Evolutionary conservation across 1,140 invertebrate species (phyloP), one percentile per base, ranked within the genome.

Genomic region (Amyelois transitella): DNA sequence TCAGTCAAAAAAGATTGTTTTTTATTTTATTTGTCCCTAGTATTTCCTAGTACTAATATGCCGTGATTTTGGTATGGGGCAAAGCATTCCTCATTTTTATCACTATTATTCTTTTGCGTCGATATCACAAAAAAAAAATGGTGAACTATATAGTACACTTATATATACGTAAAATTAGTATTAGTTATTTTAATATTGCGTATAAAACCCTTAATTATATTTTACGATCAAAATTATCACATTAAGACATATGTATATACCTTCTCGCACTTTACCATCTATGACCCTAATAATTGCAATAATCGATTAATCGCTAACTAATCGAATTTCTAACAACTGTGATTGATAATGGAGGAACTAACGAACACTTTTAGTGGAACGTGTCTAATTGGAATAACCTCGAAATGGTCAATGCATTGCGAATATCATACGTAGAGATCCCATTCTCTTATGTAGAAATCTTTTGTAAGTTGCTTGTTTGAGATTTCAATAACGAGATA

Each of bases 371-470:
- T 64, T 64, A 67, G 43, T 32, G 38, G 19, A 12, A 51, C 20
- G 20, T 20, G n/a, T 44, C 57, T 70, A 66, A 70, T 64, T 53
- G 62, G 45, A 62, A 52, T 45, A 55, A 60, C 67, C 67, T 64
- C 38, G 45, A 18, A 19, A 17, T 28, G 25, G 25, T 28, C 25
- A 28, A n/a, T n/a, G 25, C 25, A 28, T 4, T 4, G 7, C 25
- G 12, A 10, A 10, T 14, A 43, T 43, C 38, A 6, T 3, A 5
- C 12, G 38, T 43, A 43, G 2, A 12, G 22, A 24, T 24, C 22
- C n/a, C n/a, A n/a, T n/a, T n/a, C n/a, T 43, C 38, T 43, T 3
- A 5, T 43, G 38, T 43, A 43, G 2, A 12, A 7, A 24, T 24
- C 22, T 28, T 28, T 12, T 28, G 25, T 12, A 4, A 28, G 12